Evolutionary conservation across 2,797 vertebrate species (phyloP).

Genomic region (Cossypha dichroa): DNA sequence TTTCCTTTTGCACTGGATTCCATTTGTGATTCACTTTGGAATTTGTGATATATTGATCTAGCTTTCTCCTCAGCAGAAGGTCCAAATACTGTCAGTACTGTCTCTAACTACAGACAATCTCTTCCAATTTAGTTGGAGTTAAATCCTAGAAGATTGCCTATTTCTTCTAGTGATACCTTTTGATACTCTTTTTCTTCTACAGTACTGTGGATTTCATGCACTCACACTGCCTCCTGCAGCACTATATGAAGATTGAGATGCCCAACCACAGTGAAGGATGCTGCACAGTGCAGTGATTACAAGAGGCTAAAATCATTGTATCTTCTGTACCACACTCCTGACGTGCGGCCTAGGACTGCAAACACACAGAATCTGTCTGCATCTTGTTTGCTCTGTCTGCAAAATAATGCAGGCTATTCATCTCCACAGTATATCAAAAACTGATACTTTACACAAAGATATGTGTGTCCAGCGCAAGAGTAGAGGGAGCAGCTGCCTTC

Average conservation of each 20-base stretch:
- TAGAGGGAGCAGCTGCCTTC: slow-evolving; percentile 37
- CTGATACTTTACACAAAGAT: not conserved
- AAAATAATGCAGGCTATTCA: not conserved
- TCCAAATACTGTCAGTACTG: not conserved
- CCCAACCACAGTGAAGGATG: not conserved
- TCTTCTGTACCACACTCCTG: not conserved
- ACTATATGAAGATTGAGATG: not conserved
- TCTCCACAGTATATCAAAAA: not conserved
- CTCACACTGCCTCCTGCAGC: not conserved
- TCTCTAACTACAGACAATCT: not conserved
- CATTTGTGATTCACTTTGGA: not conserved
- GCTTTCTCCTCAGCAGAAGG: not conserved
- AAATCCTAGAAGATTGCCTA: not conserved
- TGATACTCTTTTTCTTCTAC: not conserved
- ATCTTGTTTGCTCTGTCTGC: not conserved
- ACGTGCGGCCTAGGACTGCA: not conserved
- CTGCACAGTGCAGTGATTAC: not conserved
- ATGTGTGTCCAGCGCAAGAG: not conserved
- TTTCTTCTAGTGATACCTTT: not conserved
- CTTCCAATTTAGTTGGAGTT: not conserved
- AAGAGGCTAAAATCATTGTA: not conserved
- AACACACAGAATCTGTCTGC: not conserved
- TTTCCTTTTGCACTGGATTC: not conserved
- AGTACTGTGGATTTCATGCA: not conserved
- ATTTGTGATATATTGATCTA: not conserved